Conservation (phyloP, 2,797 vertebrate species). For the Betta splendens region DNA sequence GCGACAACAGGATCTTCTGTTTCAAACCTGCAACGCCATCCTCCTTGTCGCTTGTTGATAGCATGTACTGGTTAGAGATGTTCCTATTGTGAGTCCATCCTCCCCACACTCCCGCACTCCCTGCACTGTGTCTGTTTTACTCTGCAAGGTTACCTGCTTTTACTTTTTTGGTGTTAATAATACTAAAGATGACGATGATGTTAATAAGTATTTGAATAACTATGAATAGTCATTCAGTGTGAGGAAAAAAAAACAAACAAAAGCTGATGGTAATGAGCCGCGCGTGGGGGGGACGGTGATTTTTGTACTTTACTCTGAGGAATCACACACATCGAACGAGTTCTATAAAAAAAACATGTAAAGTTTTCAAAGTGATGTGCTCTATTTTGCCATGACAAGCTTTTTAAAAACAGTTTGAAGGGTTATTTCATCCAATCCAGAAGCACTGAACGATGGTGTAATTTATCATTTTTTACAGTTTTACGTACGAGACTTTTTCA, state of each 20-base stretch:
- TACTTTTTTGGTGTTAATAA: slow-evolving; percentile 85
- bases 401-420: slow-evolving; percentile 73
- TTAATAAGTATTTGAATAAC: slow-evolving; percentile 85
- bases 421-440: slow-evolving; percentile 60
- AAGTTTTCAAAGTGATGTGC: slow-evolving; percentile 81
- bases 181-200: slow-evolving; percentile 79
- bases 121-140: slow-evolving; percentile 84
- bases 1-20: slow-evolving; percentile 63
- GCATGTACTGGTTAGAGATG: slow-evolving; percentile 87
- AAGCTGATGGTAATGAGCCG: slow-evolving; percentile 70
- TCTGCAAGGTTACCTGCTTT: slow-evolving; percentile 86
- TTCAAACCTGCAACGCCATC: slow-evolving; percentile 70
- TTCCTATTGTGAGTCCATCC: slow-evolving; percentile 82
- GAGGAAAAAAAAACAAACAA: slow-evolving; percentile 69
- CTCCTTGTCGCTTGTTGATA: slow-evolving; percentile 86
- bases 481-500: slow-evolving; percentile 62
- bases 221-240: slow-evolving; percentile 82
- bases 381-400: slow-evolving; percentile 83
- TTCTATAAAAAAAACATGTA: slow-evolving; percentile 63
- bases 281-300: slow-evolving; percentile 66
- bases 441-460: slow-evolving; percentile 66
- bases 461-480: slow-evolving; percentile 77
- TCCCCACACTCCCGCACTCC: slow-evolving; percentile 36
- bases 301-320: slow-evolving; percentile 82
- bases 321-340: slow-evolving; percentile 69